Evolutionary conservation across 2,797 vertebrate genomes (phyloP).

Genomic region (Gymnoscopelus microlampas): DNA sequence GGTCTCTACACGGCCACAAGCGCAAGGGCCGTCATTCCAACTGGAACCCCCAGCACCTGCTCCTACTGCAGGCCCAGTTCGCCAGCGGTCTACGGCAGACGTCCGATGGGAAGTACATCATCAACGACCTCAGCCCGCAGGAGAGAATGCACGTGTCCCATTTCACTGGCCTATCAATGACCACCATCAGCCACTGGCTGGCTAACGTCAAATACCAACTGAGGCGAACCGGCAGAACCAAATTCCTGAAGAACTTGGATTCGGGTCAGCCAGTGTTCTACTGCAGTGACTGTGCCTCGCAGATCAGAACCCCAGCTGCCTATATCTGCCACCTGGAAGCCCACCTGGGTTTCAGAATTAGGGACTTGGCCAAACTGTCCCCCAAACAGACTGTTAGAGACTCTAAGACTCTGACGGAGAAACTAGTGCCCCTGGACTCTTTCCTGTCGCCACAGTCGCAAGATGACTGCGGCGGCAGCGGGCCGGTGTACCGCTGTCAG

Average conservation of each 20-base stretch:
- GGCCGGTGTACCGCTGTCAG: conserved; percentile 89
- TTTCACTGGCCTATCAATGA: conserved; percentile 98
- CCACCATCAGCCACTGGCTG: conserved; percentile 99
- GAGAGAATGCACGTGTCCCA: conserved; percentile 97
- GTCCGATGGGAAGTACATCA: conserved; percentile 94
- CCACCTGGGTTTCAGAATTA: conserved; percentile 96
- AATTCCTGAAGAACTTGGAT: conserved; percentile 98
- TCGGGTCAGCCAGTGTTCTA: conserved; percentile 97
- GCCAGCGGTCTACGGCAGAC: conserved; percentile 94
- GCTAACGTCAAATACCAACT: conserved; percentile 99
- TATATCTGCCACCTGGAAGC: conserved; percentile 98
- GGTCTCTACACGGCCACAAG: conserved; percentile 89
- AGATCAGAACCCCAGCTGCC: conserved; percentile 95
- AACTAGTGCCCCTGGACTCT: conserved; percentile 77
- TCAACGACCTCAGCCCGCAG: conserved; percentile 97
- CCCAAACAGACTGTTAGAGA: conserved; percentile 90
- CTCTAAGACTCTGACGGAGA: conserved; percentile 89
- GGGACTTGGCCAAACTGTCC: conserved; percentile 95
- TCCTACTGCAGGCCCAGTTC: conserved; percentile 98
- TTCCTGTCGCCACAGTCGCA: conserved; percentile 82
- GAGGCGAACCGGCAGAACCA: conserved; percentile 97
- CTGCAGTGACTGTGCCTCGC: conserved; percentile 97
- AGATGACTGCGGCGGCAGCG: conserved; percentile 88
- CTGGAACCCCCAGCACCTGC: conserved; percentile 99
- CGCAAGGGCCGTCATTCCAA: conserved; percentile 98